Evolutionary conservation across 2,888 invertebrate species (phyloP), one percentile per base, ranked within the genome.

Genomic region (Dryobota labecula): DNA sequence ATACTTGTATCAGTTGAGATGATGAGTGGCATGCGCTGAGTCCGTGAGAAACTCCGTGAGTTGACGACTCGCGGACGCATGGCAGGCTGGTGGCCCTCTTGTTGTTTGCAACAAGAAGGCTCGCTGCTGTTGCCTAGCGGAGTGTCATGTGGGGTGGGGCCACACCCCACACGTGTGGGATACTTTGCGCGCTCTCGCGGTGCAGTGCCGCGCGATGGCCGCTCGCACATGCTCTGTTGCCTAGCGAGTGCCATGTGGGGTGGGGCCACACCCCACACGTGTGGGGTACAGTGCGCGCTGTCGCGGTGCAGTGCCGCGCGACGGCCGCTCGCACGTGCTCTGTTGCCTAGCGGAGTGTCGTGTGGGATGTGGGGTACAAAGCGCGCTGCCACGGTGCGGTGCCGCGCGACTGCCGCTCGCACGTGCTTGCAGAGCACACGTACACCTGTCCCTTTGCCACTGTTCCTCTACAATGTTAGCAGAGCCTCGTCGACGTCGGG

Each of bases 1-100:
- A 11, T 24, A 18, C 11, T 24, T 27, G 58, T 20, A 18, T 6
- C 58, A 7, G 27, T 13, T 20, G 41, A 58, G 24, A 57, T 24
- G 57, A 18, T 58, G 38, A 41, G 38, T 41, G 58, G 24, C 38
- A 24, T 57, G n/a, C n/a, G n/a, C n/a, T n/a, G n/a, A n/a, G n/a
- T n/a, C n/a, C n/a, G n/a, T n/a, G n/a, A n/a, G n/a, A n/a, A n/a
- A n/a, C n/a, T n/a, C n/a, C n/a, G n/a, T n/a, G n/a, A n/a, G n/a
- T n/a, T n/a, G n/a, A n/a, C n/a, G n/a, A n/a, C n/a, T 20, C 33
- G 54, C 6, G 33, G 20, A 0, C 56, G 15, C 56, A 3, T n/a
- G 54, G 0, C 54, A 30, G 20, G 11, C 20, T 2, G n/a, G 13
- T 13, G n/a, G 11, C n/a, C 1, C 7, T 13, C n/a, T 56, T 4